Base-by-base conservation (phyloP, 2,888 invertebrate species). In the Athalia circularis region DNA sequence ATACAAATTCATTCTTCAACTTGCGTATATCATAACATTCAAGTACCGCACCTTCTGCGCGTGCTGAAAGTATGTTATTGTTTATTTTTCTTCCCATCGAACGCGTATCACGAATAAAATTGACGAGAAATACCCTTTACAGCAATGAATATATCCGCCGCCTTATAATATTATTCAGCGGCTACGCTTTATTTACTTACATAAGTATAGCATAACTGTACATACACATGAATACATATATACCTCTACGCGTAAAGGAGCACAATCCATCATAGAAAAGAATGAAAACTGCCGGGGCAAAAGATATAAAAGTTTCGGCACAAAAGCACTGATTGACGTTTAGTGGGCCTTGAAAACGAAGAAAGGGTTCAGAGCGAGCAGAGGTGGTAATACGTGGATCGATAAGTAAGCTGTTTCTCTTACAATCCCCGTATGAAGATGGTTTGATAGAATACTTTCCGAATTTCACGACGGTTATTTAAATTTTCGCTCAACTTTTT, bases 311-410 rank as follows among this genome's bases (percentile, higher is more conserved):
- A 72, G 70, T 72, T 59, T 8, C 29, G 45, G 9, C 57, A 57
- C 47, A 72, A 72, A 72, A 47, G 70, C 59, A 68, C 68, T 52
- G 68, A 68, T 68, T 68, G 68, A 57, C 57, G 70, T 13, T 59
- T 45, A 59, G 57, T 72, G 70, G 45, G 13, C 9, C 57, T 59
- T 59, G 70, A 57, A 57, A 13, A n/a, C 29, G 47, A 45, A 70
- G 70, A 8, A 54, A 70, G 50, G 43, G 57, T 70, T 43, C 13
- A 72, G 29, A 52, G 29, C 15, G 6, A 11, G 50, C 11, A 29
- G 29, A 29, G 29, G 29, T 29, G 29, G 2, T 29, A 29, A 29
- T 29, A 3, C 9, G 9, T 52, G 68, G 52, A 29, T 68, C 65
- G 43, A 68, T 68, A 50, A 68, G 11, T 59, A n/a, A 6, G n/a